Evolutionary conservation across 2,113 vertebrate species (phyloP), one percentile per base, ranked within the genome.

Genomic region (Sinocyclocheilus grahami): DNA sequence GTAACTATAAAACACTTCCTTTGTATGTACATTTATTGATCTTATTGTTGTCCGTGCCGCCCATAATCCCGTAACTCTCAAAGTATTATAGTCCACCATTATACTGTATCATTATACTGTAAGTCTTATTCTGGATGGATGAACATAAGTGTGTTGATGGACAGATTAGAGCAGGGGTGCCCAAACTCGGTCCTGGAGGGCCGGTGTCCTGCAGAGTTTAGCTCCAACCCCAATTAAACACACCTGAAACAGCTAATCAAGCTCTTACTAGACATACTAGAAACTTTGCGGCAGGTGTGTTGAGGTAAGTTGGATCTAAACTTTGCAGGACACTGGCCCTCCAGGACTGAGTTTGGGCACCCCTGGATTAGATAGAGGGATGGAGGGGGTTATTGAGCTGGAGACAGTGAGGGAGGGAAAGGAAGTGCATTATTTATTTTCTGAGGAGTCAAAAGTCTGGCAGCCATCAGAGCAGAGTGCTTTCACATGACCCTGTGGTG

Each of bases 401-500:
- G 46, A 71, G 82, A 67, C 63, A 86, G 63, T 30, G 75, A 87
- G 76, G 86, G 89, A 89, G 88, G 71, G 87, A 90, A 62, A 93
- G 93, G 93, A 94, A 94, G 91, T 89, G 83, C 78, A 85, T 78
- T 92, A 91, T 94, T 95, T 94, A 91, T 94, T 94, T 93, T 92
- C 71, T 42, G 82, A 92, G 86, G 79, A 90, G 91, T 90, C 86
- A 90, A 87, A 90, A 88, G 91, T 93, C 93, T 93, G 87, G 77
- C 88, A 92, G 89, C 87, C 84, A 91, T 87, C 88, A 86, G 69
- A 86, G 27, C 86, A 53, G 78, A 90, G 90, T 75, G 89, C 87
- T 90, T 95, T 95, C 95, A 93, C 95, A 95, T 93, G 92, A 94
- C 94, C 91, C 85, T 84, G 74, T 30, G 18, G 84, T 90, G 83